phyloP scores from a whole-genome alignment of 92 coral and sea anemone genomes.

The Heteractis magnifica region DNA sequence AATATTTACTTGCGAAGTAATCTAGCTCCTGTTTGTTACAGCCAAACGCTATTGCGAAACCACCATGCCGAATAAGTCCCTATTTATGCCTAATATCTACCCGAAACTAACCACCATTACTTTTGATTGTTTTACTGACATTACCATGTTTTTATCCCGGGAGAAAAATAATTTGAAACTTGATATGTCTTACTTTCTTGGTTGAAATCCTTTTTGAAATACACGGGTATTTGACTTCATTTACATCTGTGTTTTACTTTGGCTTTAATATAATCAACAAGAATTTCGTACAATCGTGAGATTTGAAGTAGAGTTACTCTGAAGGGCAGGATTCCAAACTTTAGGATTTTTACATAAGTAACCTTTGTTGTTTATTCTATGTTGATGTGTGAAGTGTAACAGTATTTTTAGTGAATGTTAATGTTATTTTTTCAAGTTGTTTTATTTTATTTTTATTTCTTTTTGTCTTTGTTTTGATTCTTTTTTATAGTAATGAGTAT shows the following conservation, averaged over 20 bases:
- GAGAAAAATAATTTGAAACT: neutral
- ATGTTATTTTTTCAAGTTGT: slow-evolving; percentile 7
- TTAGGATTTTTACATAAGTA: neutral
- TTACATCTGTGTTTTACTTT: slow-evolving; percentile 5
- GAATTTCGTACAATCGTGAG: neutral
- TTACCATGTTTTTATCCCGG: neutral
- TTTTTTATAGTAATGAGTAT: slow-evolving; percentile 21
- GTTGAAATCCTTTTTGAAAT: slow-evolving; percentile 6
- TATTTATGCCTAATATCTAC: neutral
- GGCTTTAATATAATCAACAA: neutral
- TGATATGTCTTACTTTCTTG: slow-evolving; percentile 9
- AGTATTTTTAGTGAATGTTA: slow-evolving; percentile 1
- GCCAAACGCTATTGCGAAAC: slow-evolving; percentile 40
- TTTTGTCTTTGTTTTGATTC: slow-evolving; percentile 1
- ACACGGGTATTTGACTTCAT: neutral
- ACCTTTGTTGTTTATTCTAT: neutral
- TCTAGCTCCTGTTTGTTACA: slow-evolving; percentile 23
- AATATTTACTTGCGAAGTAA: slow-evolving; percentile 36
- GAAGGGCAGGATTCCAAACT: neutral
- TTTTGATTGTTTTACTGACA: neutral
- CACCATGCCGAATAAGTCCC: neutral
- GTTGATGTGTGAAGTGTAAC: slow-evolving; percentile 5
- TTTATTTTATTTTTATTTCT: neutral
- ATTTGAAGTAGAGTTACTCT: neutral
- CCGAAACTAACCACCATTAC: neutral